Conservation (phyloP, 2,113 vertebrate genomes). For the Sinocyclocheilus anshuiensis region DNA sequence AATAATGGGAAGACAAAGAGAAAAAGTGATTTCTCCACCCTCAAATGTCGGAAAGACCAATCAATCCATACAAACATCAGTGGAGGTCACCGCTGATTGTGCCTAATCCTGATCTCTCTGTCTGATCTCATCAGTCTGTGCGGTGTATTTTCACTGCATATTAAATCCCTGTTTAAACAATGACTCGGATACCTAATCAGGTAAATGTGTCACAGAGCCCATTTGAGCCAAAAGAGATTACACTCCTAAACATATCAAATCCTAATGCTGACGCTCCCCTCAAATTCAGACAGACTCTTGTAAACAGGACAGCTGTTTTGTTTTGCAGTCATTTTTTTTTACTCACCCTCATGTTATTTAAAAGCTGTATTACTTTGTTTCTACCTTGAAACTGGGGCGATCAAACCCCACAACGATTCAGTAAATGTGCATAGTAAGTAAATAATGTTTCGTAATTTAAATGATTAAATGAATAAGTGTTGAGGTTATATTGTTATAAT, state of each 20-base stretch:
- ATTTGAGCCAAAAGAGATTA: not conserved
- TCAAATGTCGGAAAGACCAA: constrained; percentile 3
- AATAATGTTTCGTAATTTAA: too few species aligned
- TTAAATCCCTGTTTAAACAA: constrained; percentile 25
- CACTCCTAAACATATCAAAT: not conserved
- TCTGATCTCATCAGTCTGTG: constrained; percentile 1
- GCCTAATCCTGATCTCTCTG: not conserved
- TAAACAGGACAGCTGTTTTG: not conserved
- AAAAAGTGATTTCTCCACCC: not conserved
- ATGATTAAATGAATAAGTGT: not conserved
- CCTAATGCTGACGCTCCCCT: not conserved
- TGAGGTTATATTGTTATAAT: not conserved
- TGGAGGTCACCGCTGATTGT: not conserved
- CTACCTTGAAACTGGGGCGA: not conserved
- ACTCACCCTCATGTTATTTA: not conserved
- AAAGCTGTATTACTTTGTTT: not conserved
- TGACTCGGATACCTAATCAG: not conserved
- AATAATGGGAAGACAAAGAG: not conserved
- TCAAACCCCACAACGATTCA: not conserved
- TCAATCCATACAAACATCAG: not conserved
- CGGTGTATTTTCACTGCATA: not conserved
- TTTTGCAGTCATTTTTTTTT: not conserved
- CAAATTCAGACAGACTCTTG: not conserved
- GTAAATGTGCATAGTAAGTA: not conserved
- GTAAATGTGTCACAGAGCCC: not conserved